Conservation (phyloP, 2,888 invertebrate species). For the Macaria notata region DNA sequence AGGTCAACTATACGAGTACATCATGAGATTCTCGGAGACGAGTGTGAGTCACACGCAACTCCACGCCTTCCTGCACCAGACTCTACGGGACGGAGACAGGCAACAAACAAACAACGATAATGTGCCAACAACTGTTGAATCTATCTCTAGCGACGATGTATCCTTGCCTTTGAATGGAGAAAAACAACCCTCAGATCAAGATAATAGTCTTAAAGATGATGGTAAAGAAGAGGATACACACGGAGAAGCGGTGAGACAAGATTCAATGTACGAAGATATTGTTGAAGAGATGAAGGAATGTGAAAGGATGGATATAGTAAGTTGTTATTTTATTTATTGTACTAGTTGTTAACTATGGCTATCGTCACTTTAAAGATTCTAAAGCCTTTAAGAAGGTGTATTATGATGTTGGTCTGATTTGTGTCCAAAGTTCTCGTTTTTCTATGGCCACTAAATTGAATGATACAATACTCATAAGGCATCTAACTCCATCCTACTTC, state of each 20-base stretch:
- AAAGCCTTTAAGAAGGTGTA: too few species aligned
- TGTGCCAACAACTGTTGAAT: not conserved
- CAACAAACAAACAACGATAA: not conserved
- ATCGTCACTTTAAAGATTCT: too few species aligned
- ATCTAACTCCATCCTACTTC: too few species aligned
- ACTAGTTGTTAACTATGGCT: too few species aligned
- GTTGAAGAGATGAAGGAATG: not conserved
- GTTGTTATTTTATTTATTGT: constrained; percentile 22
- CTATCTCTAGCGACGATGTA: not conserved
- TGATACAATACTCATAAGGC: too few species aligned
- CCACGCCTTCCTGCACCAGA: constrained; percentile 75
- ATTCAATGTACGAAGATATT: not conserved
- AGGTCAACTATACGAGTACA: constrained; percentile 82
- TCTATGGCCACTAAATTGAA: too few species aligned
- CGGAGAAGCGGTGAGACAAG: not conserved
- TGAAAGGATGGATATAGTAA: constrained; percentile 49
- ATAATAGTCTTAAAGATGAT: not conserved
- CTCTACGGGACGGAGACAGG: constrained; percentile 47
- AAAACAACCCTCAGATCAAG: not conserved
- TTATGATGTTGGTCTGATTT: too few species aligned
- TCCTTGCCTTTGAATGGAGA: not conserved
- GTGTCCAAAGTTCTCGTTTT: too few species aligned
- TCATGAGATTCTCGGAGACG: constrained; percentile 67
- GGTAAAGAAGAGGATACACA: not conserved
- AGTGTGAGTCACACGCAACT: constrained; percentile 61